Evolutionary conservation across 92 coral and sea anemone genomes (phyloP), one percentile per base, ranked within the genome.

Genomic region (Diadumene lineata): DNA sequence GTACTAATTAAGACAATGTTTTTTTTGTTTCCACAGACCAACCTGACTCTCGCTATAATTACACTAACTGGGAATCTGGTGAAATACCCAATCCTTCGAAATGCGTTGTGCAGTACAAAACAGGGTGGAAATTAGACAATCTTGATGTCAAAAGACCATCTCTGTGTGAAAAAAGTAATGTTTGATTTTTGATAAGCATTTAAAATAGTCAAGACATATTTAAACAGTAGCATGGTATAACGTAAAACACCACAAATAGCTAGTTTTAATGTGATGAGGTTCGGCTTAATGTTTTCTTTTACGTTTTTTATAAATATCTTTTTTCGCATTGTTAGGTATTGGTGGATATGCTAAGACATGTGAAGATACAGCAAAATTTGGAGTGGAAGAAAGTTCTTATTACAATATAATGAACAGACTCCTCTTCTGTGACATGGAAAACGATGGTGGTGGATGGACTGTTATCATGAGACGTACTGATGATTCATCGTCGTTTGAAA

Each of bases 361-460:
- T 34, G 65, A 84, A 27, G 63, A 29, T 15, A 53, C 34, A 34
- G 69, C 79, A 21, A 46, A 58, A 46, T 46, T 72, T 50, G 89
- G 85, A 17, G 77, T 62, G 9, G 48, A 60, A 10, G 60, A 58
- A 22, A 72, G 74, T 30, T 84, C 77, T 22, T 44, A 27, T 57
- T 84, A 84, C 72, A 32, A 17, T 4, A 33, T 73, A 21, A 23
- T 56, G 50, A 79, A 53, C n/a, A 11, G 33, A 19, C 29, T 23
- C 13, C 69, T 85, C 23, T 86, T 69, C 27, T 86, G 90, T 46
- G 90, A 86, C 43, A 68, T 64, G 26, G 81, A 78, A 60, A 81
- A 82, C 1, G 85, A 86, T 34, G 86, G 86, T 34, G 90, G 90
- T 7, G 90, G 90, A 32, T 86, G 90, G 90, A 66, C 67, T n/a